These are phyloP conservation scores for Aleadryas rufinucha DNA, from an alignment of 2,113 vertebrate species.

Conservation along the genomic window DNA sequence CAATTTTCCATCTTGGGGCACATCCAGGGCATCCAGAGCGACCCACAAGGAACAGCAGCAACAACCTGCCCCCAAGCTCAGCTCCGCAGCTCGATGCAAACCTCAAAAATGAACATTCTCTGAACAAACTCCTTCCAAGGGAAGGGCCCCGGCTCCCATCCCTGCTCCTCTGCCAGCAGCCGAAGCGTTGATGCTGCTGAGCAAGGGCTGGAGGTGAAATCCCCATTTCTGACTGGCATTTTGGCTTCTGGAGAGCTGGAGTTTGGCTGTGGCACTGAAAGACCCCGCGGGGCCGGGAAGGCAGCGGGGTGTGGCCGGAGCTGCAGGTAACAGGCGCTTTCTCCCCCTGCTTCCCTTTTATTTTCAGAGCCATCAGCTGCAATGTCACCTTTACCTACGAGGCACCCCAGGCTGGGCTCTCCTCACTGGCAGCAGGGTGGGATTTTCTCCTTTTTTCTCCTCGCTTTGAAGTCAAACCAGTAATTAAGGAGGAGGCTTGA, in stretches of 20 bases:
- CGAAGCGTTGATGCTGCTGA: neutral
- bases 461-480: constrained; percentile 40
- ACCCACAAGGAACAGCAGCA: neutral
- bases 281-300: neutral
- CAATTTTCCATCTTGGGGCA: neutral
- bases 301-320: neutral
- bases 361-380: constrained; percentile 36
- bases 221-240: neutral
- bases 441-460: neutral
- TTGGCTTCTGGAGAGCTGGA: neutral
- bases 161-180: neutral
- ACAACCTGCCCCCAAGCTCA: neutral
- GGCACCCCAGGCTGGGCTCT: neutral
- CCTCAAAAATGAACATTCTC: neutral
- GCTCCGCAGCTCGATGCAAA: neutral
- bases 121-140: neutral
- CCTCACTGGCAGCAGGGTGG: neutral
- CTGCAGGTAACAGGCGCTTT: constrained; percentile 5
- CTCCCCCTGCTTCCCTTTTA: constrained; percentile 24
- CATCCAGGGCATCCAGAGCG: neutral
- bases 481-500: constrained; percentile 20
- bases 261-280: neutral
- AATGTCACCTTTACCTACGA: constrained; percentile 9
- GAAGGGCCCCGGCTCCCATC: neutral
- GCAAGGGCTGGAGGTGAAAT: neutral